Conservation (phyloP, 2,888 invertebrate species). For the Trissonchulus latispiculum region DNA sequence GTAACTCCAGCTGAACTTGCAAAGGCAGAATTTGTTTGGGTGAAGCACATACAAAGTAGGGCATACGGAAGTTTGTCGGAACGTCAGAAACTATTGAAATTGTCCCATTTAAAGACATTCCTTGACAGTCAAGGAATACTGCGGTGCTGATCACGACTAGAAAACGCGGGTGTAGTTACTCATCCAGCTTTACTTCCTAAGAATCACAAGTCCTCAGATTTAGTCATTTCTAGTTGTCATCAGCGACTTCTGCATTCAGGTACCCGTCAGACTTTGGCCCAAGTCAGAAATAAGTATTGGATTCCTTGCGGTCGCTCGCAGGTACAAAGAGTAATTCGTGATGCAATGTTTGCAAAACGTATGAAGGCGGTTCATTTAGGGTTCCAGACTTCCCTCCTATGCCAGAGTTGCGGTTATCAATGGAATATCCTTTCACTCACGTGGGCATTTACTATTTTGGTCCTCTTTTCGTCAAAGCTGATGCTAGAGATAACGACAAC, state of each 20-base stretch:
- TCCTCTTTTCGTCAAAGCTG: not conserved
- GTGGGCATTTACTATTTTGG: not conserved
- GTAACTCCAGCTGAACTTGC: too few species aligned
- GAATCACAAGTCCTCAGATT: not conserved
- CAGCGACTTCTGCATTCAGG: not conserved
- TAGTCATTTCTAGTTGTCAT: not conserved
- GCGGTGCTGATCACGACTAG: too few species aligned
- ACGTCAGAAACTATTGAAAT: too few species aligned
- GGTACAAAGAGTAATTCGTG: not conserved
- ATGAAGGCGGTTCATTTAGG: not conserved
- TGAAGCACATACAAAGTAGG: too few species aligned
- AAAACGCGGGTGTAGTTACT: too few species aligned
- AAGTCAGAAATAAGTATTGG: not conserved
- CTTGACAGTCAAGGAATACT: too few species aligned
- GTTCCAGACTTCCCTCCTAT: not conserved
- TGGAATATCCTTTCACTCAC: not conserved
- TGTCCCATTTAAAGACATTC: too few species aligned
- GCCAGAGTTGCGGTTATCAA: not conserved
- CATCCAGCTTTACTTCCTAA: not conserved
- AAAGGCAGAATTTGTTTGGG: too few species aligned
- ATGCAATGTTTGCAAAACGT: not conserved
- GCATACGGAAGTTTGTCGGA: too few species aligned
- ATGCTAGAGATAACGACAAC: not conserved
- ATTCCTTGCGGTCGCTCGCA: not conserved
- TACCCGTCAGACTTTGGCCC: not conserved